Percentiles rank a stretch among this genome's conserved stretches.
phyloP scores from a whole-genome alignment of 1,140 invertebrate species.

The Ceratina australensis region DNA sequence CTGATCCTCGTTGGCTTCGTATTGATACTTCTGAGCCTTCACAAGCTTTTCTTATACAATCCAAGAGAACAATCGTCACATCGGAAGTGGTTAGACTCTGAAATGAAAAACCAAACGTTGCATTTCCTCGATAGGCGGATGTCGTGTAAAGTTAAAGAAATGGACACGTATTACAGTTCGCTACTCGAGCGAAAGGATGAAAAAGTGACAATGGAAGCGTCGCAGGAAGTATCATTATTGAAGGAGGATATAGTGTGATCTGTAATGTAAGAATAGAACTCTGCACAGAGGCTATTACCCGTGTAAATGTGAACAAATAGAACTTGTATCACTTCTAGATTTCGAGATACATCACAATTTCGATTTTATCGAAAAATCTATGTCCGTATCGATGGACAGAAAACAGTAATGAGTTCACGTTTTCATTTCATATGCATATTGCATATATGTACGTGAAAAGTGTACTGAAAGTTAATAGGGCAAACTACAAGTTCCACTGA shows the following conservation, averaged over 20 bases:
- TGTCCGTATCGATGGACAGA: not conserved
- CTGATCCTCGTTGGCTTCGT: slow-evolving; percentile 80
- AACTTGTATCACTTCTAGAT: not conserved
- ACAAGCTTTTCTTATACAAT: slow-evolving; percentile 73
- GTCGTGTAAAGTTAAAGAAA: slow-evolving; percentile 70
- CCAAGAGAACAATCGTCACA: slow-evolving; percentile 53
- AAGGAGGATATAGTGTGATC: slow-evolving; percentile 71
- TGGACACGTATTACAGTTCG: slow-evolving; percentile 77
- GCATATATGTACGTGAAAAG: too few relatives aligned
- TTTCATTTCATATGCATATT: too few relatives aligned
- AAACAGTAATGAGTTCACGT: too few relatives aligned
- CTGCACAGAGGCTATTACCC: slow-evolving; percentile 28
- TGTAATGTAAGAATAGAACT: not conserved
- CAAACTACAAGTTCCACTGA: too few relatives aligned
- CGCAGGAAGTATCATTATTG: slow-evolving; percentile 56
- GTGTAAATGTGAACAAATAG: not conserved
- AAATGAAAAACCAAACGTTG: slow-evolving; percentile 68
- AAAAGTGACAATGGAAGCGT: not conserved
- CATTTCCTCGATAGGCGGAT: slow-evolving; percentile 67
- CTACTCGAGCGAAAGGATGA: slow-evolving; percentile 71
- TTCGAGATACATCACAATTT: not conserved
- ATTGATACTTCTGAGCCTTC: slow-evolving; percentile 78
- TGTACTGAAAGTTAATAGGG: too few relatives aligned
- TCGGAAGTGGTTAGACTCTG: slow-evolving; percentile 68
- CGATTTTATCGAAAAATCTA: not conserved